Evolutionary conservation across 2,797 vertebrate genomes (phyloP), one percentile per base, ranked within the genome.

Genomic region (Glossophaga mutica): DNA sequence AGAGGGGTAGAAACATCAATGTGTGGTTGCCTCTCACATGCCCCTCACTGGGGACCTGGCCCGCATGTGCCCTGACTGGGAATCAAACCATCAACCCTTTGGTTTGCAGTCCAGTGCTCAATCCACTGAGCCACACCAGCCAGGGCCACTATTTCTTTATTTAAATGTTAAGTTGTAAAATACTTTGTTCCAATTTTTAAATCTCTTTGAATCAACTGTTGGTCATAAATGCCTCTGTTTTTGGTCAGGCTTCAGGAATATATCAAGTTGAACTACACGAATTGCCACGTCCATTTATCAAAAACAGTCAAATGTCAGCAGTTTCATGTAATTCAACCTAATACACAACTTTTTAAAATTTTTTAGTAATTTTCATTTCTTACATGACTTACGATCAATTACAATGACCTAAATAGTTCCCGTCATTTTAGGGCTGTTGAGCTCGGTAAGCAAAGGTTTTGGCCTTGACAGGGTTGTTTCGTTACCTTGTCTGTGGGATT

Each of bases 351-450:
- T 86, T 57, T 87, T 37, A 2, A 29, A 8, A 11, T 87, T 90
- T 90, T 76, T 50, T 81, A 52, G 55, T 86, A 42, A 87, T 89
- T 94, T 94, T 70, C 24, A 48, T 93, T 81, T 94, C 24, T 67
- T 94, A 12, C 9, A 5, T 73, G 84, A 29, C 57, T 59, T 59
- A 59, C 59, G n/a, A 15, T n/a, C 59, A 65, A 16, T 65, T 65
- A 82, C 48, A 52, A 2, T 91, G 32, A 73, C 12, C 29, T 86
- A 22, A 29, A 87, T 29, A 90, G n/a, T 83, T 52, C 26, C 50
- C 70, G 0, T 73, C 39, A 37, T 48, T 74, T 92, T 46, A 2
- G 24, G 37, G 1, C 50, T 32, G 9, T 32, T 92, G 79, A 84
- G 9, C 67, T 46, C 78, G 86, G n/a, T 84, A 46, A 88, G 22